Base-by-base conservation (phyloP, 2,888 invertebrate species). In the Stramonita haemastoma region DNA sequence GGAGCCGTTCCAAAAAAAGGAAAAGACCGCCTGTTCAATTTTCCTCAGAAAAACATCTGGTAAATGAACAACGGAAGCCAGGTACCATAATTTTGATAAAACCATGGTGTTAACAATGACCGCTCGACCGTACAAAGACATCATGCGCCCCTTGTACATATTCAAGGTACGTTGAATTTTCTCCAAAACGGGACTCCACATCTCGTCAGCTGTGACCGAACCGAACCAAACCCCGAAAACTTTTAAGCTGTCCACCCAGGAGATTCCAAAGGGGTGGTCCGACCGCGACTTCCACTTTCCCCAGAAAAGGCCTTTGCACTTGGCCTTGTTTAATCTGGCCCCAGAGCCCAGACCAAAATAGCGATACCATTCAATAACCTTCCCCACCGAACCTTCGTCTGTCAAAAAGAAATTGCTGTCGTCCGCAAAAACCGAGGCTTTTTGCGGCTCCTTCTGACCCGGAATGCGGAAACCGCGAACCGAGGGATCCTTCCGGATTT, bases 181-280 rank as follows among this genome's bases (percentile, higher is more conserved):
- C 0, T 57, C 13, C 0, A 57, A 56, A 8, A 84, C 57, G 6
- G 84, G 84, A 0, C 2, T n/a, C 84, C 84, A 84, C 8, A 84
- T 29, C 88, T 92, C 91, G 1, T 73, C 34, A 34, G 87, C 86
- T 6, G 90, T 36, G 77, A 90, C 46, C 56, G 87, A 73, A 19
- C 92, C 92, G 88, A 90, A 90, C n/a, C 86, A 73, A 57, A 91
- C 79, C 56, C 91, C 92, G 60, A 91, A 87, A n/a, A 92, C 66
- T 86, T 91, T 92, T n/a, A 77, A 81, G 70, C 89, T 87, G 32
- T 90, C 56, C n/a, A 91, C 90, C 91, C 91, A 92, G 46, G 89
- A 26, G 22, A 90, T 88, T 15, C 88, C 90, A 60, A 88, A 90
- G 32, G 86, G 46, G 32, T 88, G 86, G 34, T 90, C 90, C 2